Percentiles rank a stretch among this genome's conserved stretches.
phyloP scores from a whole-genome alignment of 30 jellyfish, hydroid and myxozoan genomes.

The Aurelia coerulea region DNA sequence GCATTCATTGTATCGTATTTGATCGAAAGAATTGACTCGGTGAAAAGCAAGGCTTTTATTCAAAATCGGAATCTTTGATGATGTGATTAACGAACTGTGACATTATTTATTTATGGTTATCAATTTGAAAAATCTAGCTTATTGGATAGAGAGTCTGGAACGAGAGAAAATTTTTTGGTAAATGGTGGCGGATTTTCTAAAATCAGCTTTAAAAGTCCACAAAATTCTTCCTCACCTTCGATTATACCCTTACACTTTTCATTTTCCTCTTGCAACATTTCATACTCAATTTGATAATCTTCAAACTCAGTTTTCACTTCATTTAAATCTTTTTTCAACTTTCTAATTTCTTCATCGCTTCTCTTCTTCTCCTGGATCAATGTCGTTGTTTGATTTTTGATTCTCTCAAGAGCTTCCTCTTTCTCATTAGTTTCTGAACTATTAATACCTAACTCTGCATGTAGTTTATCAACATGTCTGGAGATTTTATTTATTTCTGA shows the following conservation, averaged over 20 bases:
- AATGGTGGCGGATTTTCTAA: no score
- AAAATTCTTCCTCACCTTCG: conserved; percentile 20
- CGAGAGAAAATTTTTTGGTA: no score
- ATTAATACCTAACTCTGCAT: conserved; percentile 23
- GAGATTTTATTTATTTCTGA: conserved; percentile 27
- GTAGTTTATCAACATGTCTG: conserved; percentile 21
- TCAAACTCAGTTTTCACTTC: conserved; percentile 39
- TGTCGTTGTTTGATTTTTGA: conserved; percentile 34
- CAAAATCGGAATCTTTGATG: no score
- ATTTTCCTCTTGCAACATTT: conserved; percentile 57
- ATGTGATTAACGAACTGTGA: no score
- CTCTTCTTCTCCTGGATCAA: conserved; percentile 42
- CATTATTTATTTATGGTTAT: no score
- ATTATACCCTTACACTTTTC: conserved; percentile 48
- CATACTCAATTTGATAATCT: conserved; percentile 44
- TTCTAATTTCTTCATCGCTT: conserved; percentile 8
- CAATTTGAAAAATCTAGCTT: no score
- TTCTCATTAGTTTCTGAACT: neutral
- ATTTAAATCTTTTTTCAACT: conserved; percentile 9
- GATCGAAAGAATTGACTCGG: no score
- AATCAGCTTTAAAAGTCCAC: no score
- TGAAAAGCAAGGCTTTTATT: no score
- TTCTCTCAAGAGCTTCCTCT: conserved; percentile 40
- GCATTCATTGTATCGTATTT: no score
- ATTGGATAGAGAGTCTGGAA: no score